These are phyloP conservation scores for Lutra lutra DNA, from an alignment of 2,797 vertebrate species.

Conservation along the genomic window DNA sequence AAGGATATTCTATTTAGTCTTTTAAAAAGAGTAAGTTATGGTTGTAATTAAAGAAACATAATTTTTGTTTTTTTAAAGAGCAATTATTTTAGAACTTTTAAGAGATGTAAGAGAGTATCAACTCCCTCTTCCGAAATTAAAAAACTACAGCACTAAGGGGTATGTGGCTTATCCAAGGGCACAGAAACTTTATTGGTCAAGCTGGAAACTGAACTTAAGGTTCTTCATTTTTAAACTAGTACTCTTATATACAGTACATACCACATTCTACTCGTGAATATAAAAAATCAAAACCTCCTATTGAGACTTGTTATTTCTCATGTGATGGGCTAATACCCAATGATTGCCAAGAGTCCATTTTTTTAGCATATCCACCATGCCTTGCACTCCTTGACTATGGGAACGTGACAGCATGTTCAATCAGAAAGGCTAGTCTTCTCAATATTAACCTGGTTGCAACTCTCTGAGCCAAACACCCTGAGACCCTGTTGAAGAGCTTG, in stretches of 20 bases:
- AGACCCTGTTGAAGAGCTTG: slow-evolving; percentile 36
- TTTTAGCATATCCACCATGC: neutral
- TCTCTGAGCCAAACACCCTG: neutral
- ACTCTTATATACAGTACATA: neutral
- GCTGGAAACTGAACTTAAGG: neutral
- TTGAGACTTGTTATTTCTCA: neutral
- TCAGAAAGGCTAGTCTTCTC: slow-evolving; percentile 51
- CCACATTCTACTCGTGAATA: neutral
- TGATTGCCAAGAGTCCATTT: neutral
- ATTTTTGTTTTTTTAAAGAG: neutral
- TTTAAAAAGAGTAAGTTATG: neutral
- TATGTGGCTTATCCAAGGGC: neutral
- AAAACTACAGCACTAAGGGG: neutral
- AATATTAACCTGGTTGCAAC: neutral
- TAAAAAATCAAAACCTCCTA: neutral
- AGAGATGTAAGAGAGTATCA: neutral
- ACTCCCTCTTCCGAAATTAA: neutral
- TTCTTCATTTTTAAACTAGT: slow-evolving; percentile 24
- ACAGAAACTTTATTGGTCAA: neutral
- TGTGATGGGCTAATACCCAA: neutral
- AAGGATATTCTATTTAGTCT: neutral
- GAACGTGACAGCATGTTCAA: neutral
- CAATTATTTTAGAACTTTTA: slow-evolving; percentile 17
- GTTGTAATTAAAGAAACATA: neutral
- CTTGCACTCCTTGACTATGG: neutral